phyloP scores from a whole-genome alignment of 2,888 invertebrate genomes.

The Erebia epiphron region DNA sequence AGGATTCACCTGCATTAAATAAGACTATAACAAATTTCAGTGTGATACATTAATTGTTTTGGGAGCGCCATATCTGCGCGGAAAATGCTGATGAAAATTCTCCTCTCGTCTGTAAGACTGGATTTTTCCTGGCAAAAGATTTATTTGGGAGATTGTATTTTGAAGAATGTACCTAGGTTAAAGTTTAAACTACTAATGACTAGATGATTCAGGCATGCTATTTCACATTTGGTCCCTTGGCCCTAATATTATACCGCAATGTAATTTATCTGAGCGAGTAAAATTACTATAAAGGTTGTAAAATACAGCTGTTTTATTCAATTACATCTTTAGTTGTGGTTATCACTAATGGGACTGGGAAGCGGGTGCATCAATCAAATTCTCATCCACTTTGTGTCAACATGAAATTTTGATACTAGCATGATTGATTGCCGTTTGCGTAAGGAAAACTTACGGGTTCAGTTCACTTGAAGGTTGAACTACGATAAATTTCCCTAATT shows the following conservation, averaged over 20 bases:
- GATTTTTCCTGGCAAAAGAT: no score
- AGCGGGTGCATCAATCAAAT: conserved; percentile 76
- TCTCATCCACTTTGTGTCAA: conserved; percentile 79
- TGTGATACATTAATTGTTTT: no score
- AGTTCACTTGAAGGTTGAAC: conserved; percentile 19
- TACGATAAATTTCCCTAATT: neutral
- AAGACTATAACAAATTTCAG: no score
- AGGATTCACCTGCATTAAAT: no score
- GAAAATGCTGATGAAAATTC: no score
- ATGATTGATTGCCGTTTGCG: conserved; percentile 71
- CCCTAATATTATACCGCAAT: neutral
- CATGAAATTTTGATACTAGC: conserved; percentile 76
- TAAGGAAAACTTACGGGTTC: conserved; percentile 42
- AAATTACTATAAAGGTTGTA: conserved; percentile 5
- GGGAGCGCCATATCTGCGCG: no score
- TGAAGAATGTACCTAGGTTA: no score
- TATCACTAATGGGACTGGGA: conserved; percentile 54
- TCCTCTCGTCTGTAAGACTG: no score
- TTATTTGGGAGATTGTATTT: no score
- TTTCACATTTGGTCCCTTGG: neutral
- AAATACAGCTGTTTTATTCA: conserved; percentile 29
- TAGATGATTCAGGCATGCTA: neutral
- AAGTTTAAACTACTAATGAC: neutral
- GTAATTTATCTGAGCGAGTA: conserved; percentile 6
- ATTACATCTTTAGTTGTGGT: conserved; percentile 49